Percentiles rank a stretch among this genome's conserved stretches.
Conservation (phyloP, 2,888 invertebrate genomes). For the Choreutis nemorana region DNA sequence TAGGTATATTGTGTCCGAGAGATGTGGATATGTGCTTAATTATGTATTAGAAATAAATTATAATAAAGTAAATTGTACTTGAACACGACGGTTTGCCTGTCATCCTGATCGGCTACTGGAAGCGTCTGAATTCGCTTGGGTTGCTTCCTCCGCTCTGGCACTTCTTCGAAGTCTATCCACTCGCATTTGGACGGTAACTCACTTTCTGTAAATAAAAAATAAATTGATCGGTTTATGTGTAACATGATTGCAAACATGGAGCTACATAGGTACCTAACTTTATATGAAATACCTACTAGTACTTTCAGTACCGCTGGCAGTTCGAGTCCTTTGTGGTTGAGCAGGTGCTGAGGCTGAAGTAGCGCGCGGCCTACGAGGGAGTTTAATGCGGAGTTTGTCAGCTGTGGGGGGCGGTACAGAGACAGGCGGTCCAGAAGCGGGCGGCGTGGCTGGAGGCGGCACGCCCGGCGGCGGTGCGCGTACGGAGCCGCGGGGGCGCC, state of each 20-base stretch:
- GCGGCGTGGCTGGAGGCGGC: conserved; percentile 14
- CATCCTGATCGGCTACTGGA: conserved; percentile 61
- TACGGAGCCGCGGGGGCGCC: conserved; percentile 25
- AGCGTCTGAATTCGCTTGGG: conserved; percentile 85
- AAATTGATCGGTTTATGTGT: neutral
- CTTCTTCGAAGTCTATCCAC: conserved; percentile 89
- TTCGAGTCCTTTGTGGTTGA: conserved; percentile 24
- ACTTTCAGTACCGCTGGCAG: conserved; percentile 38
- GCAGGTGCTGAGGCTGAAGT: conserved; percentile 22
- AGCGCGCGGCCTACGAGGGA: conserved; percentile 42
- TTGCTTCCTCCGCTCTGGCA: conserved; percentile 82
- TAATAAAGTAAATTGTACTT: too few species aligned
- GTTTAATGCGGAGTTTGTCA: conserved; percentile 40
- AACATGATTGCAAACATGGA: neutral
- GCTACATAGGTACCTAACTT: neutral
- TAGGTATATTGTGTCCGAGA: too few species aligned
- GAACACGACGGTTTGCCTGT: conserved; percentile 47
- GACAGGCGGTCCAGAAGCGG: conserved; percentile 28
- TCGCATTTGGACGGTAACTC: conserved; percentile 47
- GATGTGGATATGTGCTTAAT: too few species aligned
- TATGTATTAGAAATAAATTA: too few species aligned
- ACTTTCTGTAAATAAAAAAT: conserved; percentile 3
- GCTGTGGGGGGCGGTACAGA: conserved; percentile 22
- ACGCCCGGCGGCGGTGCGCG: conserved; percentile 11
- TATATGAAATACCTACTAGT: too few species aligned